A percentile compares a stretch with the other conserved stretches of the same genome.
Evolutionary conservation across 2,888 invertebrate genomes (phyloP).

Genomic region (Pandemis heparana): DNA sequence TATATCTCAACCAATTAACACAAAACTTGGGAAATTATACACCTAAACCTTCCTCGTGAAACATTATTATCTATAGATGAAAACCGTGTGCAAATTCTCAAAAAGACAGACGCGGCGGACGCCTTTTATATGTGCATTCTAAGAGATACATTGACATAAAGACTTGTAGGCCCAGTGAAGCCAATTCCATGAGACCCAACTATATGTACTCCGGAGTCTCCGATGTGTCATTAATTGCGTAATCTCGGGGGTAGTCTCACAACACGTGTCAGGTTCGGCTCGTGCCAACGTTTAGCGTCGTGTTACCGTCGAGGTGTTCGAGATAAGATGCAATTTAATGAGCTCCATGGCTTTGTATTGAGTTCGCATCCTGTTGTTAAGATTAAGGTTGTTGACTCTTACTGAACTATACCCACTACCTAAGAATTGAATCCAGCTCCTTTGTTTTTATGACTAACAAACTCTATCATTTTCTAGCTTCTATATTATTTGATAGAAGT

Average conservation of each 20-base stretch:
- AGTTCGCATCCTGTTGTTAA: slow-evolving; percentile 51
- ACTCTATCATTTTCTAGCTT: too few relatives aligned
- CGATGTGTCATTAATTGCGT: background rate
- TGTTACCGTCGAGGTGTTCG: slow-evolving; percentile 51
- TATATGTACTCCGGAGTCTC: background rate
- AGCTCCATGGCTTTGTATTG: slow-evolving; percentile 46
- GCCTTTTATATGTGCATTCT: too few relatives aligned
- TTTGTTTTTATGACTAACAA: too few relatives aligned
- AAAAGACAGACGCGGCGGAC: too few relatives aligned
- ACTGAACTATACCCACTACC: background rate
- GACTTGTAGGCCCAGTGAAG: background rate
- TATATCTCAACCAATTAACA: too few relatives aligned
- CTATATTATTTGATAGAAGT: too few relatives aligned
- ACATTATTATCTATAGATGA: too few relatives aligned
- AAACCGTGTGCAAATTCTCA: too few relatives aligned
- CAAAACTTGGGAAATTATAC: too few relatives aligned
- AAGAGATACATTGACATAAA: too few relatives aligned
- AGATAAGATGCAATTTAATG: slow-evolving; percentile 49
- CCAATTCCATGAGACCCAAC: background rate
- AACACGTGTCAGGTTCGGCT: slow-evolving; percentile 62
- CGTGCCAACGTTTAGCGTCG: slow-evolving; percentile 63
- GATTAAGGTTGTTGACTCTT: slow-evolving; percentile 6
- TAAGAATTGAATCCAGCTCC: too few relatives aligned
- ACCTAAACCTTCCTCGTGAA: too few relatives aligned
- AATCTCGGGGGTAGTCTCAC: slow-evolving; percentile 60